Evolutionary conservation across 2,797 vertebrate genomes (phyloP), one percentile per base, ranked within the genome.

Genomic region (Bovichtus diacanthus): DNA sequence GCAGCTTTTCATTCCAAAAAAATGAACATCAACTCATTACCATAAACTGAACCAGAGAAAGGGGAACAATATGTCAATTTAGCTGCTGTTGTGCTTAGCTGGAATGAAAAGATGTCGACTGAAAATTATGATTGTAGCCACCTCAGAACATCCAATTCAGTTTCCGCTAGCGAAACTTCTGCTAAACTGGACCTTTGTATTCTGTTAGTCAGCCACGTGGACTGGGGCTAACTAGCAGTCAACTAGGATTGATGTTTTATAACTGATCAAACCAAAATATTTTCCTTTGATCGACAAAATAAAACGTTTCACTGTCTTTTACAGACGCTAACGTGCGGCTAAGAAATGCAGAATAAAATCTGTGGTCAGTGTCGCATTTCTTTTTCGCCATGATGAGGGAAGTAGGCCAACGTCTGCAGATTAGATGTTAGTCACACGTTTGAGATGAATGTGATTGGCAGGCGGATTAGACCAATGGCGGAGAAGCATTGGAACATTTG

Each of bases 381-480:
- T 64, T 4, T 11, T 70, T 71, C 72, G 83, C 89, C 87, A 82
- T 81, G 36, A 80, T 58, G 39, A 59, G 74, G 38, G 63, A 87
- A 86, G 51, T 82, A 88, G 84, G 71, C 66, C 82, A 86, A 76
- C 51, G 64, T 84, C 76, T 78, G 41, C 65, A 75, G 70, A 87
- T 81, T 78, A 80, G 9, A 68, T 9, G n/a, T 43, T 3, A 74
- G 76, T 89, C 76, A 88, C 46, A 65, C 67, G 74, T 78, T 71
- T 25, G 6, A 82, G 21, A 63, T 72, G 29, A 70, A 54, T 31
- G 25, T 91, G 88, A 95, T n/a, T 88, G 92, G 51, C 89, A 81
- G 56, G 0, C 0, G 1, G 0, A 25, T 44, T 34, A 1, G 18
- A 62, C 93, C 89, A 94, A 94, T 93, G 25, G 66, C 4, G 19